Conservation (phyloP, 2,888 invertebrate genomes). For the Baccha elongata region DNA sequence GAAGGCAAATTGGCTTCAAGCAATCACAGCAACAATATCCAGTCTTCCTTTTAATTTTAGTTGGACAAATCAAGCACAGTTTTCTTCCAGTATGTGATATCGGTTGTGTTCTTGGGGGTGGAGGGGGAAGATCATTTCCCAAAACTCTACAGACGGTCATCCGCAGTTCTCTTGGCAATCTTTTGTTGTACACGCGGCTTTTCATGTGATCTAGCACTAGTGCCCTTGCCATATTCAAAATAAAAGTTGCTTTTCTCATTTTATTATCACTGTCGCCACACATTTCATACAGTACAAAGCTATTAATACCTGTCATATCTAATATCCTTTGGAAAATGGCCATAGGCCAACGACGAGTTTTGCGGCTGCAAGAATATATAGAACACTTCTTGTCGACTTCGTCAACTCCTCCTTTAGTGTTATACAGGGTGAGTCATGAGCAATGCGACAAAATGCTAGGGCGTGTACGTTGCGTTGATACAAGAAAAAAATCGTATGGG, state of each 20-base stretch:
- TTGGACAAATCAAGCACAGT: too few relatives aligned
- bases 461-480: too few relatives aligned
- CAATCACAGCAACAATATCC: too few relatives aligned
- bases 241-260: conserved; percentile 47
- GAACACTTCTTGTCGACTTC: conserved; percentile 62
- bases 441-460: too few relatives aligned
- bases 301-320: conserved; percentile 55
- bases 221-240: conserved; percentile 50
- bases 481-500: too few relatives aligned
- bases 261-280: conserved; percentile 42
- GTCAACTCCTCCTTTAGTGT: conserved; percentile 8
- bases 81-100: background rate
- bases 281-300: conserved; percentile 53
- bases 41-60: too few relatives aligned
- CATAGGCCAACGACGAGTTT: conserved; percentile 67
- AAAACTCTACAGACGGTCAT: conserved; percentile 37
- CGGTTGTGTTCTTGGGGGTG: background rate
- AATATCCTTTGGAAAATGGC: conserved; percentile 61
- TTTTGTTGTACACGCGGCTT: conserved; percentile 52
- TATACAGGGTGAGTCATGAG: too few relatives aligned
- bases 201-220: conserved; percentile 59
- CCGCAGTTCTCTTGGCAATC: conserved; percentile 54
- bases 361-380: conserved; percentile 65
- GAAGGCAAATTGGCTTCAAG: too few relatives aligned
- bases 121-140: conserved; percentile 46